phyloP scores from a whole-genome alignment of 2,797 vertebrate species.

The Paguma larvata region DNA sequence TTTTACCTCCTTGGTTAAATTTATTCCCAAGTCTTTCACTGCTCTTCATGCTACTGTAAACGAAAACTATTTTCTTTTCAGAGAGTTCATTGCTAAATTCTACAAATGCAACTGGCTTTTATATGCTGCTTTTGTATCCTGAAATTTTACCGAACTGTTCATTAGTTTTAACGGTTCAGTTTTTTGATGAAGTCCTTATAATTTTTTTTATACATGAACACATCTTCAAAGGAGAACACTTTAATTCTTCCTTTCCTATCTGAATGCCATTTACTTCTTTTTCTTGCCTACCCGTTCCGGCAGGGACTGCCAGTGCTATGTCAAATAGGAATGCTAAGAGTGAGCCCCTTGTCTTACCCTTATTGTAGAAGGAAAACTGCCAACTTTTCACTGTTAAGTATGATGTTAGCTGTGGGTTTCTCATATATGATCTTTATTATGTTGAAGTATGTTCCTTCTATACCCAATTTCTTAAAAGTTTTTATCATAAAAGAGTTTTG shows the following conservation, averaged over 20 bases:
- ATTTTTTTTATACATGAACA: background rate
- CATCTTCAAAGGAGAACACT: background rate
- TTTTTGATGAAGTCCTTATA: background rate
- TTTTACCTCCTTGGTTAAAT: background rate
- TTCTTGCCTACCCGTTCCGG: background rate
- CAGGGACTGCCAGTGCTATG: background rate
- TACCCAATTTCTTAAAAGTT: background rate
- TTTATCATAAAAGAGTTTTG: background rate
- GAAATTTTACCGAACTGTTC: background rate
- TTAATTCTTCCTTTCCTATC: background rate
- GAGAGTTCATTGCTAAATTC: background rate
- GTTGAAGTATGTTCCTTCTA: background rate
- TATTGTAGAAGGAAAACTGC: background rate
- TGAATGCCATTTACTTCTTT: background rate
- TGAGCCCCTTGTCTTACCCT: background rate
- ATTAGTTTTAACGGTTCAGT: background rate
- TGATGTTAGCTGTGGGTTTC: background rate
- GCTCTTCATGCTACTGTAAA: background rate
- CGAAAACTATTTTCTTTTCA: background rate
- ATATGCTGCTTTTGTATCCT: background rate
- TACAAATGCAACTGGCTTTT: background rate
- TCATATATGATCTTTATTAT: background rate
- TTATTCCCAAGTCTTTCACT: background rate
- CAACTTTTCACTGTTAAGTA: background rate
- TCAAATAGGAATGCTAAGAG: background rate